Evolutionary conservation across 2,113 vertebrate genomes (phyloP), one percentile per base, ranked within the genome.

Genomic region (Takifugu flavidus): DNA sequence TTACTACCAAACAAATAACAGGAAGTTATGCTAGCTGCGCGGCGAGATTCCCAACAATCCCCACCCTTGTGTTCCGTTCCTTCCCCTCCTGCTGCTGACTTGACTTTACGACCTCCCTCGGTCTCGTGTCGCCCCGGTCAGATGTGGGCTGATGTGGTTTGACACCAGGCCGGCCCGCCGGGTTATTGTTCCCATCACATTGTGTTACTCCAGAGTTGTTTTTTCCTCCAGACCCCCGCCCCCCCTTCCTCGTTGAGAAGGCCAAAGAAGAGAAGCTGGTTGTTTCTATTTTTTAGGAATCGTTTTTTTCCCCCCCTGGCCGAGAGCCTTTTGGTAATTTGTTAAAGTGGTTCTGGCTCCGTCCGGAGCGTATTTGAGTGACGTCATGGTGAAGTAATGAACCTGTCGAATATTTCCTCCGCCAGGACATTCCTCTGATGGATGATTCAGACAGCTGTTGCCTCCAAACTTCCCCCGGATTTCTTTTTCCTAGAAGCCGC

Each of bases 1-100:
- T 86, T 85, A 88, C 83, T 80, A 84, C 80, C 83, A 87, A 90
- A 85, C 54, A 65, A 86, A 87, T 80, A 86, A 91, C 87, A 74
- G 74, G 70, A 82, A 80, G 56, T 10, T 2, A 29, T 4, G 53
- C 53, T 55, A 72, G 59, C 68, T n/a, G 34, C 12, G 47, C 69
- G 68, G 58, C 13, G 62, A 77, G 80, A 80, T 54, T 57, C 5
- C 51, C 75, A 77, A 81, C 64, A 82, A 73, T 87, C 79, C 72
- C 71, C 73, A 34, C 80, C 82, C 70, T 83, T 80, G 84, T 87
- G 63, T 71, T 58, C 28, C 34, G 26, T 15, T 67, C 72, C 53
- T 75, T 44, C 45, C 69, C 70, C 59, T 61, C 65, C 63, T 82
- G 52, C 59, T 49, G 74, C 80, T 78, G 75, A 73, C 72, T 66